A percentile compares a stretch with the other conserved stretches of the same genome.
Conservation (phyloP, 2,888 invertebrate species). For the Campoletis raptor region DNA sequence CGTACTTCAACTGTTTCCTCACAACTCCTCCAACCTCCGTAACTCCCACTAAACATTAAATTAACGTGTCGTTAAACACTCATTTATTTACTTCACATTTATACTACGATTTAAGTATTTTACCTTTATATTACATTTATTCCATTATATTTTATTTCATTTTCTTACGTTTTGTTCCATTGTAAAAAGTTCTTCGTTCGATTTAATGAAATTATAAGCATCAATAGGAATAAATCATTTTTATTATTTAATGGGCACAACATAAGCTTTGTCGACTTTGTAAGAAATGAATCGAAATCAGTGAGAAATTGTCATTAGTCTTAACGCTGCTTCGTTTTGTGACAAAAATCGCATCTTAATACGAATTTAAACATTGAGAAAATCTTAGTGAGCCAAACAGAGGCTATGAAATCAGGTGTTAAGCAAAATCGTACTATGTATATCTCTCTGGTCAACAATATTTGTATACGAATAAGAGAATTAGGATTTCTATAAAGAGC, state of each 20-base stretch:
- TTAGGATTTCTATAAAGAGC: conserved; percentile 11
- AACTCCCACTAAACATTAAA: background rate
- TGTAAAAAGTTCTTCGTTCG: background rate
- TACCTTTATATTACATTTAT: too few relatives aligned
- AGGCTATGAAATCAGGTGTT: background rate
- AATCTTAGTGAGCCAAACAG: background rate
- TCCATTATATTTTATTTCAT: background rate
- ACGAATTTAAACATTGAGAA: background rate
- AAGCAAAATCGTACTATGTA: background rate
- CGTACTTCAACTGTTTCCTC: background rate
- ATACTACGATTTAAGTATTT: too few relatives aligned
- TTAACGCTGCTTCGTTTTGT: background rate
- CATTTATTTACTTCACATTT: background rate
- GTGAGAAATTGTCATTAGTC: background rate
- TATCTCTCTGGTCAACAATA: background rate
- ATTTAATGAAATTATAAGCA: background rate
- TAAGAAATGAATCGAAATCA: background rate
- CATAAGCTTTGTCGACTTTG: background rate
- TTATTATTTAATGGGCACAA: background rate
- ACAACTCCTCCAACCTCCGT: background rate
- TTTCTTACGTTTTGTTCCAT: background rate
- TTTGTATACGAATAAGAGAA: background rate
- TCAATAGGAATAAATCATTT: background rate
- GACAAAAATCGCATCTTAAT: background rate
- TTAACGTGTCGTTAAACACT: background rate